Conservation (phyloP, 2,888 invertebrate species). For the Autographa gamma region DNA sequence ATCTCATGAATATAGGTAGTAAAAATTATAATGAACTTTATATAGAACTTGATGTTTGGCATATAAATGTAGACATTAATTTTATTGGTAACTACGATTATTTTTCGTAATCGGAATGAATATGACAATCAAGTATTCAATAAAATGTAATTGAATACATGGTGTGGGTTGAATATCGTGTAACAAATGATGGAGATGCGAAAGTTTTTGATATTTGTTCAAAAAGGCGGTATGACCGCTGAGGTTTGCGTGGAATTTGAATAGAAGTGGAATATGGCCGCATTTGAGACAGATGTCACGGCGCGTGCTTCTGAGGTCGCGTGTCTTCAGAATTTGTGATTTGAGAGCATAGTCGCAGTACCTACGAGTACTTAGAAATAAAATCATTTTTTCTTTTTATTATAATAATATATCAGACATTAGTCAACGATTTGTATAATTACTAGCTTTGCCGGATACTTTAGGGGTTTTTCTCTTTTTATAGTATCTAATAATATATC, state of each 20-base stretch:
- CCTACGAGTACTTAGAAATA: too few relatives aligned
- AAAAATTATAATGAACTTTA: constrained; percentile 47
- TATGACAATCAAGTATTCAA: constrained; percentile 11
- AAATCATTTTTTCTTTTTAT: too few relatives aligned
- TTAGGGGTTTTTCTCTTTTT: too few relatives aligned
- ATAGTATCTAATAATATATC: too few relatives aligned
- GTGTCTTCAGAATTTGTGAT: constrained; percentile 7
- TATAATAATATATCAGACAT: too few relatives aligned
- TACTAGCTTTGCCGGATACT: too few relatives aligned
- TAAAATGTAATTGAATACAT: constrained; percentile 21
- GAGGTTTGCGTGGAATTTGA: not conserved
- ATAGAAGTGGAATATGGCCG: constrained; percentile 1
- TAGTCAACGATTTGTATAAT: too few relatives aligned
- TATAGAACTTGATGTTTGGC: constrained; percentile 39
- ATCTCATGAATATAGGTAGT: constrained; percentile 48
- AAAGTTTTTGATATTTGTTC: constrained; percentile 7
- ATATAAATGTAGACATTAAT: constrained; percentile 48
- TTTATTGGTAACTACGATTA: constrained; percentile 35
- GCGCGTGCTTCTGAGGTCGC: not conserved
- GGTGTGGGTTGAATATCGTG: constrained; percentile 6
- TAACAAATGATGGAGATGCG: not conserved
- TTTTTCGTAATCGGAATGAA: constrained; percentile 23
- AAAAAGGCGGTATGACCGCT: not conserved
- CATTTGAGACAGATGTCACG: constrained; percentile 12
- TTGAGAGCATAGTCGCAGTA: not conserved